Base-by-base conservation (phyloP, 2,888 invertebrate genomes). In the Phortica magna region DNA sequence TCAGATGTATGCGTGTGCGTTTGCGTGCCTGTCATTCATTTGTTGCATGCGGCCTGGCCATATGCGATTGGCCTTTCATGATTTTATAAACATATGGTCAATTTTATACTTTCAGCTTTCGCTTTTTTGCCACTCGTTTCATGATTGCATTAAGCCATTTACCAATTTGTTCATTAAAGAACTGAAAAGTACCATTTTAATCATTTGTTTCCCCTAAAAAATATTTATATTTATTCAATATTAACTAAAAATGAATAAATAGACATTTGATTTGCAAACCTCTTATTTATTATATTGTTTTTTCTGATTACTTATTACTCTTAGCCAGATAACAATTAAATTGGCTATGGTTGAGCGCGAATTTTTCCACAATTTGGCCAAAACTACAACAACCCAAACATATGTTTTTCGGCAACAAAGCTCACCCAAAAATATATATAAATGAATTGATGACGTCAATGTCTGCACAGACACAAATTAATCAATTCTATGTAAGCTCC, bases 1-100 rank as follows among this genome's bases (percentile, higher is more conserved):
- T 2, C 31, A 31, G 31, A 31, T 31, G 31, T 31, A 4, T 31
- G 31, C 31, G 76, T 80, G 81, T 76, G 5, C 5, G 31, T 31
- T 2, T 31, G 31, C 31, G 76, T 80, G 81, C 77, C 77, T 82
- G 77, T 22, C 53, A 71, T 71, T 53, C 9, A 71, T 55, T 82
- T 82, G 81, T 80, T 81, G 81, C 80, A 75, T 42, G 65, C 67
- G 53, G 74, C 48, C 14, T 48, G 31, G 10, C 48, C 57, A 14
- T 72, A 79, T 84, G 82, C 84, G 82, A 88, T 88, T 88, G 88
- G 88, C 80, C 82, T 88, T 83, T 84, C 79, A 81, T 76, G 81
- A 79, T 82, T 78, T 78, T 78, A 67, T 79, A 75, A 89, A 81
- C 88, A 88, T 88, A 88, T 88, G 88, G 84, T 80, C 88, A 81